phyloP scores from a whole-genome alignment of 2,888 invertebrate genomes.

The Salticus scenicus region DNA sequence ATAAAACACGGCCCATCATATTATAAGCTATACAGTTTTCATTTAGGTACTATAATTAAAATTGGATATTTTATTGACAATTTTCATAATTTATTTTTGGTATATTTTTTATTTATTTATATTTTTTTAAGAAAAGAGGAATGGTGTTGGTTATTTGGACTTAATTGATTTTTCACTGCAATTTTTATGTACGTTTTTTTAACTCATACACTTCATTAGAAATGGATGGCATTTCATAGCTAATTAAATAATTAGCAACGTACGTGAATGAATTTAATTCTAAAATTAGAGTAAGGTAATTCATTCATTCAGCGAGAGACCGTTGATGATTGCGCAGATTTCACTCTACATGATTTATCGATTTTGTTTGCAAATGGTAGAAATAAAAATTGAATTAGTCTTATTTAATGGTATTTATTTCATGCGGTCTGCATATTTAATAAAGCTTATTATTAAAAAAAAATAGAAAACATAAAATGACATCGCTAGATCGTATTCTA shows the following conservation, averaged over 20 bases:
- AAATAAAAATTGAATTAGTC: no score
- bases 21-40: conserved; percentile 23
- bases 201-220: not conserved
- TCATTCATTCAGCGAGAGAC: not conserved
- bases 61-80: conserved; percentile 61
- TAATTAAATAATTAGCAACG: not conserved
- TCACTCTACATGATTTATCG: not conserved
- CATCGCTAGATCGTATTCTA: no score
- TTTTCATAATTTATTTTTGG: conserved; percentile 54
- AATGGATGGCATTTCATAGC: not conserved
- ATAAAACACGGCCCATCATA: conserved; percentile 39
- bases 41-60: conserved; percentile 37
- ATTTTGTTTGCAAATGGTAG: no score
- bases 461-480: no score
- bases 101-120: no score
- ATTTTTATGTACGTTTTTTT: not conserved
- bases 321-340: not conserved
- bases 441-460: no score
- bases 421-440: no score
- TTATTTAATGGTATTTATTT: no score
- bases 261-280: conserved; percentile 2
- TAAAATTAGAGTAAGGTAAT: not conserved
- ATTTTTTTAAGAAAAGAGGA: no score
- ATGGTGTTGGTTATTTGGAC: conserved; percentile 4
- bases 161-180: conserved; percentile 28